phyloP scores from a whole-genome alignment of 1,140 invertebrate genomes.

The Telenomus remus region DNA sequence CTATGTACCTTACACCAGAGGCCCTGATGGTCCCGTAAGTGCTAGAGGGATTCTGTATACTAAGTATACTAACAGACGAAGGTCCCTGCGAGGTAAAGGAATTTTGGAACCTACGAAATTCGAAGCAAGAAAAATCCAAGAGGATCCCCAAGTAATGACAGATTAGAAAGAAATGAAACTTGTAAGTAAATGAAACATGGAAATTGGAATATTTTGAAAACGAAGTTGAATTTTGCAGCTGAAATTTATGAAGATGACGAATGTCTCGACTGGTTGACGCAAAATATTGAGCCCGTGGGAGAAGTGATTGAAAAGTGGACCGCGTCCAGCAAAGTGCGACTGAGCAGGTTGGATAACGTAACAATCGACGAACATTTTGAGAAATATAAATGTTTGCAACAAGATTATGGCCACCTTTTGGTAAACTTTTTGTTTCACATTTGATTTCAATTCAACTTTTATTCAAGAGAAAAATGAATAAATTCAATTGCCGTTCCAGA shows the following conservation, averaged over 20 bases:
- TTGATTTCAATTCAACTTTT: too few relatives aligned
- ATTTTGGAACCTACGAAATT: constrained; percentile 48
- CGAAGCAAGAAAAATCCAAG: constrained; percentile 40
- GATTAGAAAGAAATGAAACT: too few relatives aligned
- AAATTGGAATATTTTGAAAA: too few relatives aligned
- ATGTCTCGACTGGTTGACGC: constrained; percentile 43
- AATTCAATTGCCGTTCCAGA: constrained; percentile 13
- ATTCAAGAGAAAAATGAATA: too few relatives aligned
- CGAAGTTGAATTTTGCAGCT: constrained; percentile 21
- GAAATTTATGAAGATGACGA: constrained; percentile 43
- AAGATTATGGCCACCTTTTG: constrained; percentile 47
- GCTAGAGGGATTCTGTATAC: constrained; percentile 51
- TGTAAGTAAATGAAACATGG: too few relatives aligned
- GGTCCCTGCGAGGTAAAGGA: constrained; percentile 47
- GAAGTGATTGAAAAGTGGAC: constrained; percentile 53
- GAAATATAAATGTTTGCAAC: constrained; percentile 46
- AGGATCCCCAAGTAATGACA: constrained; percentile 43
- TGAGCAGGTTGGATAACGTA: constrained; percentile 37
- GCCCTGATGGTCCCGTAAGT: constrained; percentile 50
- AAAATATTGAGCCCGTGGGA: constrained; percentile 18
- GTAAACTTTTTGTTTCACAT: too few relatives aligned
- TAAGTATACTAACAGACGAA: constrained; percentile 49
- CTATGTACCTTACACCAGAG: constrained; percentile 50
- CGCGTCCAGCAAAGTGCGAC: constrained; percentile 29
- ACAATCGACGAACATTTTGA: constrained; percentile 46